Evolutionary conservation across 2,888 invertebrate genomes (phyloP).

Genomic region (Trichopoda pennipes): DNA sequence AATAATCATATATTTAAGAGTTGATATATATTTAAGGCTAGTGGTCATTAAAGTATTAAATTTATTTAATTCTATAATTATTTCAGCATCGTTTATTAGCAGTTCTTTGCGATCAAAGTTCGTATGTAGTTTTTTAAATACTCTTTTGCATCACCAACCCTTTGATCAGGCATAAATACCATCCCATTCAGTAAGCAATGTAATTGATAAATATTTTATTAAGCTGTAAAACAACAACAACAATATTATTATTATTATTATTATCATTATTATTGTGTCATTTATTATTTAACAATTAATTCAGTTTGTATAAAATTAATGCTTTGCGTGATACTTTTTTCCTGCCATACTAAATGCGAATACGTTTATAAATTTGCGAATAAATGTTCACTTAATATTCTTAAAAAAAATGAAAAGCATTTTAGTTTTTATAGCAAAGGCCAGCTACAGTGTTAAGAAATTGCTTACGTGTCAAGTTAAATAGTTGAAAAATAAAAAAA

Average conservation of each 20-base stretch:
- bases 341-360: too few relatives aligned
- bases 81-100: too few relatives aligned
- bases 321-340: constrained; percentile 35
- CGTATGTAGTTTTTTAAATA: neutral
- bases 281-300: constrained; percentile 31
- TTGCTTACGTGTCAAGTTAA: constrained; percentile 49
- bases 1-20: too few relatives aligned
- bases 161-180: neutral
- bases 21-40: too few relatives aligned
- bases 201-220: constrained; percentile 44
- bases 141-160: neutral
- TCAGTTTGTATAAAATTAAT: constrained; percentile 22
- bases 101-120: neutral
- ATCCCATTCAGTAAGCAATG: neutral
- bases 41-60: too few relatives aligned
- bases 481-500: constrained; percentile 21
- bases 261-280: neutral
- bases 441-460: constrained; percentile 33
- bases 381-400: constrained; percentile 42
- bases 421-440: constrained; percentile 39
- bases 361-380: constrained; percentile 29
- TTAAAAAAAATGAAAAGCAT: constrained; percentile 34
- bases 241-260: neutral
- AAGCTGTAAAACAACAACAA: constrained; percentile 17
- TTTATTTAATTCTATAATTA: too few relatives aligned